These are phyloP conservation scores for Clepsis dumicolana DNA, from an alignment of 2,888 invertebrate genomes.

Conservation along the genomic window DNA sequence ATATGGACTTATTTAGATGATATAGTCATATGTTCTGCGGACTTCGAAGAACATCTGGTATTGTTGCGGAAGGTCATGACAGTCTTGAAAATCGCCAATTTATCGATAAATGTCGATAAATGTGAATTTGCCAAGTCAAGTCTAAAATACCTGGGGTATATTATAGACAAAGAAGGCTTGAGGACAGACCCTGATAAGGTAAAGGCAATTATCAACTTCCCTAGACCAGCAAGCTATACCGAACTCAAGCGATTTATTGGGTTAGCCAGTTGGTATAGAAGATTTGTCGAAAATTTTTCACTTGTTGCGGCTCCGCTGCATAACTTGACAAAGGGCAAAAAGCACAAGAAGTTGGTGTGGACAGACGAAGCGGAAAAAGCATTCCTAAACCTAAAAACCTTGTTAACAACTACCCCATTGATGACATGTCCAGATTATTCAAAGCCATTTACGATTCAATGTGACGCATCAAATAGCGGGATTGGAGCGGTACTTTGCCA, in stretches of 20 bases:
- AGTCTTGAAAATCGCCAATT: no score
- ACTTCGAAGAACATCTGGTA: no score
- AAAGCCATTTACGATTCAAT: background rate
- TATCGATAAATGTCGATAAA: no score
- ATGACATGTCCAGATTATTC: background rate
- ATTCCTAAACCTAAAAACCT: background rate
- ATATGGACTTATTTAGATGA: no score
- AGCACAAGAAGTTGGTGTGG: background rate
- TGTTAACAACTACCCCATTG: background rate
- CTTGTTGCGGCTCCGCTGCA: constrained; percentile 12
- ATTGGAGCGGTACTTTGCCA: constrained; percentile 18
- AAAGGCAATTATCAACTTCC: constrained; percentile 2
- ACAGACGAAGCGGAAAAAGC: constrained; percentile 9
- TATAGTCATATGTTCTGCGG: no score
- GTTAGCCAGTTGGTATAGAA: constrained; percentile 14
- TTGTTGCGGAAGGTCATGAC: no score
- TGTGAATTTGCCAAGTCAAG: no score
- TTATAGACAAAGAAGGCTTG: no score
- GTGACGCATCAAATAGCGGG: constrained; percentile 22
- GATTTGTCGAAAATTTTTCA: constrained; percentile 14
- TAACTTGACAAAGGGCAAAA: constrained; percentile 19
- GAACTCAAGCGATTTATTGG: constrained; percentile 24
- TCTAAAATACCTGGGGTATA: no score
- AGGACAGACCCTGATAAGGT: no score
- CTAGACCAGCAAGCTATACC: constrained; percentile 1